Evolutionary conservation across 2,888 invertebrate species (phyloP), one percentile per base, ranked within the genome.

Genomic region (Leptinotarsa tumamoca): DNA sequence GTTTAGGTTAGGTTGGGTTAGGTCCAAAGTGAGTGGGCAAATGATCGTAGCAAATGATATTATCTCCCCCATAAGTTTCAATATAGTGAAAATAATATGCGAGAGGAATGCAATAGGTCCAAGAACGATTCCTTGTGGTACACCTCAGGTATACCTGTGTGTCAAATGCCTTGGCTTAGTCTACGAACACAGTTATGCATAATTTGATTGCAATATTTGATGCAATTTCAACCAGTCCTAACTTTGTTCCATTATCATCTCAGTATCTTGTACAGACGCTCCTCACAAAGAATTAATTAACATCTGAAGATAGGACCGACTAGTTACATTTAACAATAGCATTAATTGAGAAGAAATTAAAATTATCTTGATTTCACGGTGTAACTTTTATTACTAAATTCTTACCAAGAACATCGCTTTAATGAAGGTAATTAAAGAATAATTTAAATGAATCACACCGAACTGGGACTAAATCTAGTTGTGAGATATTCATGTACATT

Each of bases 401-500:
- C 58, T 14, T n/a, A 63, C 63, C 5, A 52, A 63, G 13, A 43
- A 33, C 27, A 33, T 27, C n/a, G 17, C 43, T 17, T 15, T 58
- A 58, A 63, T 63, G 63, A 63, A 43, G 43, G 63, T n/a, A 63
- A 69, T 69, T 69, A 69, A 69, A 69, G 27, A 17, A 33, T 56
- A 21, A 69, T 69, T 69, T 33, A 69, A 56, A 69, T 54, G 21
- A 69, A 56, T 69, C 51, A 69, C 33, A 54, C 14, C 7, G 7
- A 2, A 43, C 10, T 43, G 43, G 43, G 43, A 43, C 10, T 43
- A 3, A 43, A 43, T 43, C 10, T 10, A 43, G 43, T 10, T 43
- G 10, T 43, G 43, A 43, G 43, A 43, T 43, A 10, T 13, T 43
- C 10, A 43, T 43, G 10, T 10, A 2, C 0, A 43, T 33, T 33